Evolutionary conservation across 2,888 invertebrate species (phyloP).

Genomic region (Drosophila rellima): DNA sequence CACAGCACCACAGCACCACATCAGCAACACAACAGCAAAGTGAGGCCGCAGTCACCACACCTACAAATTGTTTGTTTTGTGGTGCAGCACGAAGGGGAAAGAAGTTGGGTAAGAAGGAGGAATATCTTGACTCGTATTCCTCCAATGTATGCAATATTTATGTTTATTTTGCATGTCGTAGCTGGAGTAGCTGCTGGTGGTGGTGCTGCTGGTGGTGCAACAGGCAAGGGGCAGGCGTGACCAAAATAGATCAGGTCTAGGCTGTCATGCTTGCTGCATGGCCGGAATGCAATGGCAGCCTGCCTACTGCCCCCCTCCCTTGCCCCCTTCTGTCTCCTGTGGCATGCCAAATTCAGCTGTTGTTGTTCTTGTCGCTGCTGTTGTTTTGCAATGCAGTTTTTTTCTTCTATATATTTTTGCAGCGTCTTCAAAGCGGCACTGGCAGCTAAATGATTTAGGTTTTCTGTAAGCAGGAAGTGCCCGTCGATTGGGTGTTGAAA

Average conservation of each 20-base stretch:
- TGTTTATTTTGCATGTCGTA: conserved; percentile 57
- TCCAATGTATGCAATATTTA: conserved; percentile 34
- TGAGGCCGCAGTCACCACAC: conserved; percentile 65
- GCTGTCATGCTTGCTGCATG: conserved; percentile 80
- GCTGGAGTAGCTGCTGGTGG: conserved; percentile 39
- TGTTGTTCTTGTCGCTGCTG: conserved; percentile 43
- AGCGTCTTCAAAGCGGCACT: conserved; percentile 55
- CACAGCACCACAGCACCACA: conserved; percentile 11
- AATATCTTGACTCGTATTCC: neutral
- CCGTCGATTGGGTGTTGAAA: conserved; percentile 75
- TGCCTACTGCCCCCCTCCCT: conserved; percentile 19
- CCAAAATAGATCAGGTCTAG: conserved; percentile 83
- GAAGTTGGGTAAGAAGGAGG: neutral
- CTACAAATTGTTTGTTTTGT: conserved; percentile 78
- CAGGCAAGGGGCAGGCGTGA: conserved; percentile 28
- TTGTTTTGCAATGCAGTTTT: conserved; percentile 18
- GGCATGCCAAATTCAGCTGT: conserved; percentile 63
- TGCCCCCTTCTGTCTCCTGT: neutral
- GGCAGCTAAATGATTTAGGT: conserved; percentile 52
- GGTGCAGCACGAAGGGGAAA: conserved; percentile 13
- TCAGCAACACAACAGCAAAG: conserved; percentile 35
- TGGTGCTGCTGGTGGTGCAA: conserved; percentile 6
- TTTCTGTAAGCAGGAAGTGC: conserved; percentile 69
- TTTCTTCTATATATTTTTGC: conserved; percentile 19
- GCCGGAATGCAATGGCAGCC: conserved; percentile 72